Base-by-base conservation (phyloP, 2,113 vertebrate species). In the Balaeniceps rex region DNA sequence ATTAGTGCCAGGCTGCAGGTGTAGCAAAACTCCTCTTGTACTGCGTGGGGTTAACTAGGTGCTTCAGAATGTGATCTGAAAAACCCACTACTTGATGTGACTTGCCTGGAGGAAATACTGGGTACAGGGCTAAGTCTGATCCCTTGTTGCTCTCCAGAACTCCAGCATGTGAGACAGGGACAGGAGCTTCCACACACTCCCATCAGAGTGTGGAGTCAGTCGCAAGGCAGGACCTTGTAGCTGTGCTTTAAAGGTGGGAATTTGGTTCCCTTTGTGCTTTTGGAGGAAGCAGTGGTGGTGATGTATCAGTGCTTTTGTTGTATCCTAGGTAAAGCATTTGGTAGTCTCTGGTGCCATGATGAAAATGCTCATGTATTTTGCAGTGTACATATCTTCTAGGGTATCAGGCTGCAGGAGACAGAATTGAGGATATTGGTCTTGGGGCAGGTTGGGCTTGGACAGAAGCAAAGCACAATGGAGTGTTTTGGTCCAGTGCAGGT, bases 91-190 rank as follows among this genome's bases (percentile, higher is more conserved):
- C 61, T 76, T 71, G 44, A 9, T 14, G 31, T 82, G 75, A 26
- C 31, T 34, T 83, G 26, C 18, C 21, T 74, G 60, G 40, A 75
- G 19, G 28, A 86, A 70, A 31, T 54, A 6, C 24, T 60, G 44
- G 33, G 0, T 46, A 6, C 4, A 3, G n/a, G 36, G 9, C 28
- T 85, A 7, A 8, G 15, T 63, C 33, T 6, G 14, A 34, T 83
- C 36, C 5, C 21, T 34, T 71, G 4, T 40, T 85, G 31, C 31
- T 76, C 26, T 79, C 38, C 23, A 3, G 10, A 89, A 2, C 28
- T 42, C 38, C 24, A 9, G 24, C 14, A 9, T 34, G 25, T 0
- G 4, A 49, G 61, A 28, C 2, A 1, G 24, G 11, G 8, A 11
- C n/a, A 21, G 83, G 22, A 81, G 17, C 34, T 84, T 78, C 34